Percentiles rank a stretch among this genome's conserved stretches.
Conservation (phyloP, 1,140 invertebrate genomes). For the Diachasmimorpha longicaudata region DNA sequence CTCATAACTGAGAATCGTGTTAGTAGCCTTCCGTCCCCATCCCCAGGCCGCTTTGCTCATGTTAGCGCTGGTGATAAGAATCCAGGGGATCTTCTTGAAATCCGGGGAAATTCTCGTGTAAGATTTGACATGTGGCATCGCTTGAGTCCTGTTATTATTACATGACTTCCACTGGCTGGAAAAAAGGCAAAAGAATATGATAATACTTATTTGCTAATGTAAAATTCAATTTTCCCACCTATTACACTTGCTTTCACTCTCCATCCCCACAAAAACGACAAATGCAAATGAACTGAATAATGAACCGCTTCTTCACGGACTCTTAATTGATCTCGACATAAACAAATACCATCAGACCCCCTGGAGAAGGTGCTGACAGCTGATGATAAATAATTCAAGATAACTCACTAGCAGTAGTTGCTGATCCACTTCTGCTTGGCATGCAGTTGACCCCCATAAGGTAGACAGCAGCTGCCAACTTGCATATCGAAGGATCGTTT, state of each 20-base stretch:
- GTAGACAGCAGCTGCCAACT: slow-evolving; percentile 85
- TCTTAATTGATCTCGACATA: background rate
- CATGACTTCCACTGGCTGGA: slow-evolving; percentile 85
- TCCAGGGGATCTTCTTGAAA: slow-evolving; percentile 74
- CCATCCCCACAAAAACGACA: too few species aligned
- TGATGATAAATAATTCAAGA: background rate
- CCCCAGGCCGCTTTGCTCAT: slow-evolving; percentile 97
- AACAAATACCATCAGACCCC: background rate
- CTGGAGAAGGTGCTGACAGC: background rate
- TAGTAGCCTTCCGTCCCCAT: slow-evolving; percentile 52
- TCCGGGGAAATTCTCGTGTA: slow-evolving; percentile 81
- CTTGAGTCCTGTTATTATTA: slow-evolving; percentile 69
- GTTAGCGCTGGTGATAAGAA: slow-evolving; percentile 90
- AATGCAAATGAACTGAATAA: background rate
- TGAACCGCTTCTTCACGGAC: background rate
- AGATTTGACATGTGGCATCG: slow-evolving; percentile 94
- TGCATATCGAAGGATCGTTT: slow-evolving; percentile 82
- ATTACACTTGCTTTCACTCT: too few species aligned
- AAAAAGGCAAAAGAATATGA: background rate
- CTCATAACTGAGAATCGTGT: slow-evolving; percentile 79
- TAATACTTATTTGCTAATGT: too few species aligned
- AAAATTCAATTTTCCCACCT: too few species aligned
- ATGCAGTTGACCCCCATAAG: slow-evolving; percentile 80
- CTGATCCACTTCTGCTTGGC: slow-evolving; percentile 87
- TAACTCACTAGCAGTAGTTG: background rate